Conservation (phyloP, 2,888 invertebrate species). For the Steinernema hermaphroditum region DNA sequence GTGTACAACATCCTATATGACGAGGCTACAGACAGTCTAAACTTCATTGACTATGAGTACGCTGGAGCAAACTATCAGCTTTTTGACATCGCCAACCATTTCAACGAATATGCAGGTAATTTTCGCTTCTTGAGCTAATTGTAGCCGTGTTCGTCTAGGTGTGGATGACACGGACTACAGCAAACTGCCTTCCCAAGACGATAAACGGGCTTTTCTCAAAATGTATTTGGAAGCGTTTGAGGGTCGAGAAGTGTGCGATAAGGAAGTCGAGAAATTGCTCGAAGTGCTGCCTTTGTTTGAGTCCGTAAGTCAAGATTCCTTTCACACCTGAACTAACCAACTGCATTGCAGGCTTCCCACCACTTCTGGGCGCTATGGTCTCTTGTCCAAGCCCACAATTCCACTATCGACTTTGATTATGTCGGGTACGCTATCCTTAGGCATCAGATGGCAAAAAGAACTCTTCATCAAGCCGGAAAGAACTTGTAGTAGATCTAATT, state of each 20-base stretch:
- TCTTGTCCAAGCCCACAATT: conserved; percentile 60
- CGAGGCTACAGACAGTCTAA: conserved; percentile 73
- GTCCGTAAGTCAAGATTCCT: conserved; percentile 50
- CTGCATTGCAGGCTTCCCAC: conserved; percentile 57
- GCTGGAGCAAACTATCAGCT: conserved; percentile 89
- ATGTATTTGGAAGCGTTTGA: conserved; percentile 48
- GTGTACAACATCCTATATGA: conserved; percentile 90
- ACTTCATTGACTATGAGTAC: conserved; percentile 97
- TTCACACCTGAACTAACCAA: background rate
- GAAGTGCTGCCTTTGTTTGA: conserved; percentile 52
- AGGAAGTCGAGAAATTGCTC: conserved; percentile 41
- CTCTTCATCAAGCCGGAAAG: background rate
- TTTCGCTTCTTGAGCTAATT: background rate
- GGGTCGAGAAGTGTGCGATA: conserved; percentile 28
- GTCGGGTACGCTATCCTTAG: conserved; percentile 50
- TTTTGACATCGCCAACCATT: conserved; percentile 95
- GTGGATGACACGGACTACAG: conserved; percentile 60
- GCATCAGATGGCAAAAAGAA: conserved; percentile 37
- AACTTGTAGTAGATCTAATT: background rate
- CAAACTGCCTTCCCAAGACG: conserved; percentile 49
- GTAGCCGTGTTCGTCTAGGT: conserved; percentile 36
- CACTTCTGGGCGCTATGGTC: conserved; percentile 65
- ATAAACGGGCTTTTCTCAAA: conserved; percentile 51
- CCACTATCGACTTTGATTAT: conserved; percentile 63
- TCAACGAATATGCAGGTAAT: conserved; percentile 89